Percentiles rank a stretch among this genome's conserved stretches.
phyloP scores from a whole-genome alignment of 2,888 invertebrate genomes.

The Caenorhabditis sp. region DNA sequence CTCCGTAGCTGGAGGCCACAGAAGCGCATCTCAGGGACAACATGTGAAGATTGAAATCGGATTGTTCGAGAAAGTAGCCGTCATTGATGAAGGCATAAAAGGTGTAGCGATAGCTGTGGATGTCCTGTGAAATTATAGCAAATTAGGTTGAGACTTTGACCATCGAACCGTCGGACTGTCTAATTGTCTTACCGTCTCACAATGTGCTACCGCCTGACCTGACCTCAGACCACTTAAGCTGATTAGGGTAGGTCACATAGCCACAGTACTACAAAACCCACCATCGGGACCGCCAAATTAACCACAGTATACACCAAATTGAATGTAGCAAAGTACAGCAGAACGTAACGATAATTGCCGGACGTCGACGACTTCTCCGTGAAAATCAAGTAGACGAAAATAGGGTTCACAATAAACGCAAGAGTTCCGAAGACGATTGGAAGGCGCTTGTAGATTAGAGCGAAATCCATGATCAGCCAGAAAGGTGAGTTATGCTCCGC shows the following conservation, averaged over 20 bases:
- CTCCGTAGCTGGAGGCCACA: conserved; percentile 15
- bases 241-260: background rate
- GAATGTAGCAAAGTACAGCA: conserved; percentile 25
- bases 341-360: conserved; percentile 36
- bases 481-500: too few species aligned
- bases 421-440: conserved; percentile 12
- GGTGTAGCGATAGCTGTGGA: conserved; percentile 23
- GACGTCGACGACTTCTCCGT: background rate
- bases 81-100: conserved; percentile 11
- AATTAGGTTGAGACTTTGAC: background rate
- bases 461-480: background rate
- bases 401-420: conserved; percentile 23
- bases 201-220: too few species aligned
- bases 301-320: background rate
- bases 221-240: too few species aligned
- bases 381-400: conserved; percentile 17
- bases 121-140: conserved; percentile 16
- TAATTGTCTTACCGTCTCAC: too few species aligned
- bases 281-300: conserved; percentile 21
- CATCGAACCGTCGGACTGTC: too few species aligned
- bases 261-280: background rate
- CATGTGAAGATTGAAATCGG: conserved; percentile 4
- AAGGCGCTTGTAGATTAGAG: background rate
- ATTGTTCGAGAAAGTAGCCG: conserved; percentile 9
- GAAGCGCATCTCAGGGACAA: conserved; percentile 10